phyloP scores from a whole-genome alignment of 1,140 invertebrate genomes.

The Patella vulgata region DNA sequence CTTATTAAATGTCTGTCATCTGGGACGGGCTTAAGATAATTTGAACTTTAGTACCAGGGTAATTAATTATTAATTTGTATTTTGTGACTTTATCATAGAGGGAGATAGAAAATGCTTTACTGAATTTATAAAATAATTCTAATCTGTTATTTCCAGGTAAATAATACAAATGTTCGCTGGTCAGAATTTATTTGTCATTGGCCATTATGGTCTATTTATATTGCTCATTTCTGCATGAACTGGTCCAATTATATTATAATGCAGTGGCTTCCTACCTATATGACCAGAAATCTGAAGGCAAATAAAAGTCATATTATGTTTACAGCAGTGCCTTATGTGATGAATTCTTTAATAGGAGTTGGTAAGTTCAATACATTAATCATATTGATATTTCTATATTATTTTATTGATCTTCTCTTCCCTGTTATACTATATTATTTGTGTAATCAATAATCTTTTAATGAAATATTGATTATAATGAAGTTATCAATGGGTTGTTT shows the following conservation, averaged over 20 bases:
- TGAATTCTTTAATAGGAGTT: constrained; percentile 80
- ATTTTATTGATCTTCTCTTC: too few relatives aligned
- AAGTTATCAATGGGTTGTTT: neutral
- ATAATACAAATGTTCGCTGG: constrained; percentile 72
- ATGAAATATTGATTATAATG: too few relatives aligned
- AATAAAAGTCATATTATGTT: constrained; percentile 80
- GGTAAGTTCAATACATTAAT: constrained; percentile 67
- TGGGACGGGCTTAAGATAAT: too few relatives aligned
- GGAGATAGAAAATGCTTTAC: too few relatives aligned
- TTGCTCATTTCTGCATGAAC: constrained; percentile 86
- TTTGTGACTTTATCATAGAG: too few relatives aligned
- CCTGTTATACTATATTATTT: neutral
- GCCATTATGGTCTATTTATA: constrained; percentile 82
- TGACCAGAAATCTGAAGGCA: constrained; percentile 75
- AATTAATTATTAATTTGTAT: too few relatives aligned
- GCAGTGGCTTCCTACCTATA: constrained; percentile 85
- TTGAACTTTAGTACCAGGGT: too few relatives aligned
- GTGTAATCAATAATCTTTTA: neutral
- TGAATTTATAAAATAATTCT: too few relatives aligned
- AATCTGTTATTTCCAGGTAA: constrained; percentile 71
- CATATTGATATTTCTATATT: neutral
- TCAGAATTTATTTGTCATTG: constrained; percentile 77
- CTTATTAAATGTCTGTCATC: too few relatives aligned
- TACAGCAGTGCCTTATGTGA: constrained; percentile 81
- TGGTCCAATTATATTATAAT: constrained; percentile 87